Evolutionary conservation across 2,113 vertebrate genomes (phyloP).

Genomic region (Macrotis lagotis): DNA sequence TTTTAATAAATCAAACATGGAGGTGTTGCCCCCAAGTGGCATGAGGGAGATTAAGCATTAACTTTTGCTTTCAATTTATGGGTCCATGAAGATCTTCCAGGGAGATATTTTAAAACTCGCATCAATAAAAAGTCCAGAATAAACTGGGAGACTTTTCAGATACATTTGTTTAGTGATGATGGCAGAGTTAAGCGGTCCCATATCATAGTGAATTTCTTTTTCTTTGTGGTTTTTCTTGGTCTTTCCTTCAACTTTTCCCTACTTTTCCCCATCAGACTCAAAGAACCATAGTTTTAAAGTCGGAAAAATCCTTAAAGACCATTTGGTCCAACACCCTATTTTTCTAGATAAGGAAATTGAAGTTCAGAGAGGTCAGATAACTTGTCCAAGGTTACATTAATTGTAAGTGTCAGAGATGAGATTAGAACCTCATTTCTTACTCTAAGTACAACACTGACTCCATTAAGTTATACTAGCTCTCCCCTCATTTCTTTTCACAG

Average conservation of each 20-base stretch:
- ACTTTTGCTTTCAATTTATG: constrained; percentile 65
- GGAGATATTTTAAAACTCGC: background rate
- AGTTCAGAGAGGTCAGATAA: background rate
- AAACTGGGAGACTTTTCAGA: background rate
- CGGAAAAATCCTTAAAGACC: background rate
- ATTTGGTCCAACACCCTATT: background rate
- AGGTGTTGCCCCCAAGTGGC: constrained; percentile 87
- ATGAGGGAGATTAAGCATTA: constrained; percentile 77
- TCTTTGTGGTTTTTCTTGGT: background rate
- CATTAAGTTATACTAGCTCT: background rate
- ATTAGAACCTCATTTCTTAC: background rate
- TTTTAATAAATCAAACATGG: constrained; percentile 85
- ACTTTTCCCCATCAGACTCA: background rate
- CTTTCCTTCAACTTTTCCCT: background rate
- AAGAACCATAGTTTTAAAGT: background rate
- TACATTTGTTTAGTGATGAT: constrained; percentile 7
- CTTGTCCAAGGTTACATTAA: background rate
- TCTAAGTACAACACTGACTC: background rate
- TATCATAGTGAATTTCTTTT: background rate
- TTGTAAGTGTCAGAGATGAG: background rate
- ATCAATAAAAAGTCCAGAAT: background rate
- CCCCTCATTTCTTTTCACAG: background rate
- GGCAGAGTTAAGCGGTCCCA: background rate
- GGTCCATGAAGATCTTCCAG: constrained; percentile 37
- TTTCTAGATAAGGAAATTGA: background rate